Base-by-base conservation (phyloP, 2,888 invertebrate genomes). In the Ochropleura plecta region DNA sequence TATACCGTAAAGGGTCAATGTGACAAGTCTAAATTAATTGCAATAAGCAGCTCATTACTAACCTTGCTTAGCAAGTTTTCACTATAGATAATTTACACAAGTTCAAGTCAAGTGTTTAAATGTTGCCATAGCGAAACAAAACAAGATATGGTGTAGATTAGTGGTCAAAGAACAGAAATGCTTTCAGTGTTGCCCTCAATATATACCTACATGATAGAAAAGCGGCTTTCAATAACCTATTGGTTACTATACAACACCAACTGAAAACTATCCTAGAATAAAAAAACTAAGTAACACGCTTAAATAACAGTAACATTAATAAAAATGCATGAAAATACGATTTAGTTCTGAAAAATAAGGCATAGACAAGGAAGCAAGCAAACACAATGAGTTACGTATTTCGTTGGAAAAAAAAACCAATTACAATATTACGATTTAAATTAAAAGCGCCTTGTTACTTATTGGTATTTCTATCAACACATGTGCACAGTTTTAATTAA, bases 121-220 rank as follows among this genome's bases (percentile, higher is more conserved):
- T 78, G 79, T 72, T 72, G 73, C 73, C 46, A 62, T 70, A 55
- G 12, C 1, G 40, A 16, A 79, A 71, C 62, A 63, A 76, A 73
- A 79, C 55, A 73, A 20, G 74, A 51, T 80, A 51, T 12, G 0
- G 16, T 72, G 10, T 40, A 49, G 7, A 42, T 70, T 18, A 46
- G 60, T 10, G 49, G 48, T 46, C 63, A 73, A 63, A 73, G 80
- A 55, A 20, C 55, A 79, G 10, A 40, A 18, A 44, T 14, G n/a
- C 53, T 79, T 63, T 44, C 48, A 49, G 14, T 30, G 30, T 53
- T 62, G 30, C 10, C 53, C n/a, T 18, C 53, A 44, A 62, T 53
- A 30, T 30, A 30, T 30, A n/a, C n/a, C n/a, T n/a, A 20, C 9
- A 9, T 3, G 12, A 16, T 14, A 8, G 60, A 62, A 76, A 70